Evolutionary conservation across 2,113 vertebrate genomes (phyloP).

Genomic region (Typhlomys cinereus): DNA sequence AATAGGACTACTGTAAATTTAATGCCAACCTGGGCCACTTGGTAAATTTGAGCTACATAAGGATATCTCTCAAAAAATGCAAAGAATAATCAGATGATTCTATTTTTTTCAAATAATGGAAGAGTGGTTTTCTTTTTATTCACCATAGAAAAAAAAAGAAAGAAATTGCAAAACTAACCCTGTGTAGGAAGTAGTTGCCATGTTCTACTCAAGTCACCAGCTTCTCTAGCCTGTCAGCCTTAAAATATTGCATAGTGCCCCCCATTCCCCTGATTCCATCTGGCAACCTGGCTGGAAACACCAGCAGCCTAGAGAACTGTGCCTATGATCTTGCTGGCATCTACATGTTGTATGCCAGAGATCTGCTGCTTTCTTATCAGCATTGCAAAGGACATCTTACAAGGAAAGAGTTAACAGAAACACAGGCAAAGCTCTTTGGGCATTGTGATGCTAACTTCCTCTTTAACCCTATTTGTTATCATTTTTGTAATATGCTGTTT

Average conservation of each 20-base stretch:
- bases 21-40: neutral
- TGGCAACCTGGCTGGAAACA: constrained; percentile 24
- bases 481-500: constrained; percentile 56
- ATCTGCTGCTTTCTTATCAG: neutral
- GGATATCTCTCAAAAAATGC: neutral
- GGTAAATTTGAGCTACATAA: neutral
- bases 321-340: neutral
- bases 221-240: constrained; percentile 46
- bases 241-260: constrained; percentile 43
- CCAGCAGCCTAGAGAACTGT: neutral
- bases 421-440: neutral
- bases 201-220: constrained; percentile 11
- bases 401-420: constrained; percentile 17
- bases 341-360: neutral
- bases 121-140: constrained; percentile 3
- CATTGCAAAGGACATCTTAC: neutral
- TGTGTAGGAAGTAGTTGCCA: constrained; percentile 24
- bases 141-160: neutral
- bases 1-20: neutral
- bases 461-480: constrained; percentile 57
- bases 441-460: neutral
- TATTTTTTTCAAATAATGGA: constrained; percentile 11
- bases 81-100: neutral
- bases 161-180: neutral
- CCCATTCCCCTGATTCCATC: constrained; percentile 1